These are phyloP conservation scores for Troides helena DNA, from an alignment of 2,888 invertebrate species.

Conservation along the genomic window DNA sequence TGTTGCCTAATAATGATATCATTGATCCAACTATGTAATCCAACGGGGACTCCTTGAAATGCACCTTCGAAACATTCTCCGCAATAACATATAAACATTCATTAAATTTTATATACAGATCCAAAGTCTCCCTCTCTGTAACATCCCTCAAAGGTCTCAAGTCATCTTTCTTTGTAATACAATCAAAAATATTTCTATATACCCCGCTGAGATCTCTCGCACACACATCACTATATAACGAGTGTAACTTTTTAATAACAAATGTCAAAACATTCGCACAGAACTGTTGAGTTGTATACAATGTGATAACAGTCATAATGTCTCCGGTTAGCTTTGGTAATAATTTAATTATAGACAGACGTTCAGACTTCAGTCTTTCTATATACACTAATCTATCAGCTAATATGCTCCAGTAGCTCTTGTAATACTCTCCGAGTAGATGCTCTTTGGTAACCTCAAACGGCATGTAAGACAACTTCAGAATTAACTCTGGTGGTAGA, in stretches of 20 bases:
- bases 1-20: slow-evolving; percentile 49
- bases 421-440: slow-evolving; percentile 54
- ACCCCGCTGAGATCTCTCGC: slow-evolving; percentile 45
- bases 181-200: slow-evolving; percentile 51
- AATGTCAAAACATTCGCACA: slow-evolving; percentile 50
- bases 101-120: slow-evolving; percentile 56
- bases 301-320: slow-evolving; percentile 48
- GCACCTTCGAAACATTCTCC: slow-evolving; percentile 52
- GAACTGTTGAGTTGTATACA: slow-evolving; percentile 58
- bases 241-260: slow-evolving; percentile 58
- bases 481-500: slow-evolving; percentile 55
- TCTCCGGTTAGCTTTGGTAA: slow-evolving; percentile 59
- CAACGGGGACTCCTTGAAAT: slow-evolving; percentile 47
- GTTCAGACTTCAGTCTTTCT: slow-evolving; percentile 53
- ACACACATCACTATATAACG: slow-evolving; percentile 46
- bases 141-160: slow-evolving; percentile 47
- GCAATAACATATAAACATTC: slow-evolving; percentile 59
- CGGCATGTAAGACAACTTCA: slow-evolving; percentile 65
- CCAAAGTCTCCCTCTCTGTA: slow-evolving; percentile 42
- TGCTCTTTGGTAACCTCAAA: slow-evolving; percentile 53
- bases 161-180: slow-evolving; percentile 46
- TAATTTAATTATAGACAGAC: slow-evolving; percentile 49
- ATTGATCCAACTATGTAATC: slow-evolving; percentile 41
- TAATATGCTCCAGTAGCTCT: slow-evolving; percentile 67
- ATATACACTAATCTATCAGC: slow-evolving; percentile 58